Evolutionary conservation across 1,140 invertebrate genomes (phyloP), one percentile per base, ranked within the genome.

Genomic region (Drosophila kanapiae): DNA sequence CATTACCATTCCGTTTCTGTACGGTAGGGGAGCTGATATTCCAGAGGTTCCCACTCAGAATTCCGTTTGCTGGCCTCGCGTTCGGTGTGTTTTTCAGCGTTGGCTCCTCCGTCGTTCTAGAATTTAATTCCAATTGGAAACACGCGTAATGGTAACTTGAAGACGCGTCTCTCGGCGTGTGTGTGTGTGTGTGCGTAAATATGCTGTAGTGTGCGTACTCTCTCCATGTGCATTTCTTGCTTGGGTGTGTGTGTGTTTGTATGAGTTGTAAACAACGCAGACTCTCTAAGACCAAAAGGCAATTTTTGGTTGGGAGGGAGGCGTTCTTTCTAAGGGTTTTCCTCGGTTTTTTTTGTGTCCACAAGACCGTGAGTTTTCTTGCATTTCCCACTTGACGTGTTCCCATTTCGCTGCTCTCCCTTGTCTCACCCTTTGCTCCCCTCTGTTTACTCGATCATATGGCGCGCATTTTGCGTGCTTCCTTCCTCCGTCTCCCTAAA

Each of bases 391-490:
- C 85, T 88, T 90, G 84, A 57, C 78, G 85, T 88, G 85, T 70
- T 88, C 84, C 78, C 84, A 88, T 88, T 88, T 84, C 69, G 77
- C 72, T 63, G 83, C 77, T 59, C 63, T 48, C 75, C 18, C 16
- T 3, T 18, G 1, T 33, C n/a, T 74, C 53, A 38, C 35, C 53
- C 53, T 53, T 79, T 64, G 59, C 71, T n/a, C 42, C n/a, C 53
- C 59, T 71, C 33, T 82, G 75, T 79, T 90, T 81, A 72, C 78
- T 68, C 64, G 80, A 81, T 88, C 85, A 88, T 88, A 88, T 88
- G 85, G 85, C 81, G 85, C 85, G 85, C 85, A 90, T 91, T 88
- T 90, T 79, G 67, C 71, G 75, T 88, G 81, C 82, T 86, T 85
- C 82, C 61, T 70, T 84, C 48, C 65, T 49, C 7, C 27, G 42